Base-by-base conservation (phyloP, 2,888 invertebrate species). In the Ochropleura leucogaster region DNA sequence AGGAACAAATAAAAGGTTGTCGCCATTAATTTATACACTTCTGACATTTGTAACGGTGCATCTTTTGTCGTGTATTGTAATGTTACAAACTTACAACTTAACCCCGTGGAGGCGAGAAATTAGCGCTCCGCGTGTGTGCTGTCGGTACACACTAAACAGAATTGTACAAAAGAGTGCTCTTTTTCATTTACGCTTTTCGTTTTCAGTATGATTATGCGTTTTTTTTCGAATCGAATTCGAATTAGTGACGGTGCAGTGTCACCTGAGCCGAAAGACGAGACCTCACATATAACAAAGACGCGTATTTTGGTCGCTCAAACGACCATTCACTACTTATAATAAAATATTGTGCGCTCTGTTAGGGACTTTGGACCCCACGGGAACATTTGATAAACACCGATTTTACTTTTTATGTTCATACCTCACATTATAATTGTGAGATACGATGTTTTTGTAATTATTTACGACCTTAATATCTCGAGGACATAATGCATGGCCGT, bases 1-100 rank as follows among this genome's bases (percentile, higher is more conserved):
- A 87, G 92, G 80, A 77, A 86, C 89, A 91, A 95, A 95, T 95
- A 95, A 95, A 95, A 94, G 95, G 92, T 93, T 95, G 93, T 94
- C 92, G 93, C 95, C 94, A 95, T 96, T 95, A 95, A 96, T 96
- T 95, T 93, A 91, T 92, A 92, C 88, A 94, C 92, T 94, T 94
- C 93, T 94, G 96, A 95, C 96, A 94, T 92, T 94, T 90, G 92
- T 95, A 96, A 95, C 95, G 93, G 95, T 91, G 91, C 89, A 90
- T 90, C 93, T 92, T 94, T 96, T 94, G 93, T 94, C 83, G 86
- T 80, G 80, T 80, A 73, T 87, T 88, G 84, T 85, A 90, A 90
- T 57, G 74, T 74, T 74, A 77, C 49, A 69, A 64, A 67, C 67
- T 69, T 69, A 67, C 89, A 91, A 89, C 89, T 92, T 92, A 93